Evolutionary conservation across 2,888 invertebrate genomes (phyloP), one percentile per base, ranked within the genome.

Genomic region (Phania funesta): DNA sequence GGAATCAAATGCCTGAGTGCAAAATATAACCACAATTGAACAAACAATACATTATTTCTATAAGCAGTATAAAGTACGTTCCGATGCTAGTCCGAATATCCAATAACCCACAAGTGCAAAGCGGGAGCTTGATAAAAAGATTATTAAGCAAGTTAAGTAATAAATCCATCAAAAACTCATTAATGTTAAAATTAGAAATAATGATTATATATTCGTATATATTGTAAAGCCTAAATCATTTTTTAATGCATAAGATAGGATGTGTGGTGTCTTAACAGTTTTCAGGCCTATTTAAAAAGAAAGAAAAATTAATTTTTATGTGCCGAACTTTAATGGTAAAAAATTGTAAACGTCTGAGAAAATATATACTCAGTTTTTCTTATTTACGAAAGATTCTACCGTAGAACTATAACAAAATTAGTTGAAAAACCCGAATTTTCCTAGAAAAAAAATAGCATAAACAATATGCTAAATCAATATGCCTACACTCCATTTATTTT

Each of bases 1-100:
- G 95, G 95, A 96, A 92, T 96, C 96, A 92, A 96, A 96, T 93
- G 96, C 96, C 95, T 96, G 95, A 95, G 95, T 95, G 93, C 94
- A 95, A 94, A 94, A 94, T 94, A 95, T 95, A 93, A 94, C 94
- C 94, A 95, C 94, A 93, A 94, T 95, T 93, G 94, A 94, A 92
- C 93, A 94, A 93, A 93, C 94, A 93, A 93, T 95, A 92, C 93
- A 94, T 91, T 94, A 94, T 92, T 94, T 94, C 88, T 88, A 91
- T 88, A 88, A 91, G 92, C 90, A 90, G 90, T 90, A 92, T 91
- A 91, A 92, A 91, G 91, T 89, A 46, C 32, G 41, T 81, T 64
- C 73, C 73, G 81, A 77, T 68, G 81, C 81, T 82, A 82, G 77
- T 82, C 77, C 67, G 77, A 73, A 58, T 73, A 54, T 77, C 56